Percentiles rank a stretch among this genome's conserved stretches.
Conservation (phyloP, 2,113 vertebrate genomes). For the Todiramphus chloris region DNA sequence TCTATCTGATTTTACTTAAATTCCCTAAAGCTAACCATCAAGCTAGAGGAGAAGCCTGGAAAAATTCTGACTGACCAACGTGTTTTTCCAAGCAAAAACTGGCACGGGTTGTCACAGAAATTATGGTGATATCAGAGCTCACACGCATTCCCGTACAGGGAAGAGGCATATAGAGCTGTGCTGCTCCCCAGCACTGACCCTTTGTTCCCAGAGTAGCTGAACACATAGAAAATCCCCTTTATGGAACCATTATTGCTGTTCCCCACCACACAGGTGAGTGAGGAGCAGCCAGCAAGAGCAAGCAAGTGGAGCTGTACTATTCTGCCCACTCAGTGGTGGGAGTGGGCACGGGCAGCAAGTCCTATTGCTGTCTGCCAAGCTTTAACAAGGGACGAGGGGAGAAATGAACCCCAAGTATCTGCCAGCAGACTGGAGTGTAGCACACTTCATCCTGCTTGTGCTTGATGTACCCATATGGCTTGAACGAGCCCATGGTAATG, state of each 20-base stretch:
- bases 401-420: neutral
- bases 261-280: neutral
- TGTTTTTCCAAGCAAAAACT: neutral
- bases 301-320: neutral
- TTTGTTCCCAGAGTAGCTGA: neutral
- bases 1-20: neutral
- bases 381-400: neutral
- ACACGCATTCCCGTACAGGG: neutral
- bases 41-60: neutral
- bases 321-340: neutral
- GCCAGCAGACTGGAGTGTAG: neutral
- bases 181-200: neutral
- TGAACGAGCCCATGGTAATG: neutral
- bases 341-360: neutral
- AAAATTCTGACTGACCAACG: neutral
- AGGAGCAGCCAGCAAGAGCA: rapidly evolving
- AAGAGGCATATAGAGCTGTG: neutral
- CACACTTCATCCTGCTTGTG: rapidly evolving
- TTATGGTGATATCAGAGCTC: neutral
- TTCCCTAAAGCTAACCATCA: neutral
- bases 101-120: neutral
- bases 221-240: neutral
- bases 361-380: neutral
- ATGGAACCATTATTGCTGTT: neutral
- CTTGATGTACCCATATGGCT: neutral